These are phyloP conservation scores for Hyles euphorbiae DNA, from an alignment of 1,140 invertebrate genomes.

Conservation along the genomic window DNA sequence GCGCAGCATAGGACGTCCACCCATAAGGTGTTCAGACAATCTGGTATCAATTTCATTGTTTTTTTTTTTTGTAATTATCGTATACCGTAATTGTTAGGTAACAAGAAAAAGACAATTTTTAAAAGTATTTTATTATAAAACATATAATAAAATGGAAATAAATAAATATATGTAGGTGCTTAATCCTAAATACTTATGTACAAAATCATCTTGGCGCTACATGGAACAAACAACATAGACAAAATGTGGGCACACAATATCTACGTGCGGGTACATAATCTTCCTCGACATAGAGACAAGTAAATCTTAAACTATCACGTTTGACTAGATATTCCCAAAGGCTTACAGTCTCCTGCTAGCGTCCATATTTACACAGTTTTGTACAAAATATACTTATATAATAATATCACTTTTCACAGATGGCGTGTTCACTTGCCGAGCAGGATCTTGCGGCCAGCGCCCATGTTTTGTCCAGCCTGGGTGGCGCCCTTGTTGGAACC, in stretches of 20 bases:
- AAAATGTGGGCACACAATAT: not conserved
- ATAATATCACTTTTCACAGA: conserved; percentile 63
- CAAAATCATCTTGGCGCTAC: conserved; percentile 57
- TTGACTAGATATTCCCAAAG: conserved; percentile 46
- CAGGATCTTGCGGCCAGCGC: conserved; percentile 92
- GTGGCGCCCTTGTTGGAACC: conserved; percentile 97
- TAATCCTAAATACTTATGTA: conserved; percentile 54
- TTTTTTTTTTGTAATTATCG: no score
- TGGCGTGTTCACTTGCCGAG: conserved; percentile 84
- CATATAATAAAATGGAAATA: conserved; percentile 66
- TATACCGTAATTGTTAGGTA: not conserved
- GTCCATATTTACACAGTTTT: conserved; percentile 50
- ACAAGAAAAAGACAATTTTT: conserved; percentile 19
- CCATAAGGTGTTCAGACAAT: no score
- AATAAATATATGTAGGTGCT: conserved; percentile 46
- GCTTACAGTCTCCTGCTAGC: conserved; percentile 52
- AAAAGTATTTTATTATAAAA: conserved; percentile 60
- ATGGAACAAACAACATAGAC: conserved; percentile 38
- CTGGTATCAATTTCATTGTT: no score
- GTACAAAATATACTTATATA: conserved; percentile 61
- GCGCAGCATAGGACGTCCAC: no score
- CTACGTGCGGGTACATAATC: not conserved
- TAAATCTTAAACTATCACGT: conserved; percentile 27
- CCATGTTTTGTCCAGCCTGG: conserved; percentile 94
- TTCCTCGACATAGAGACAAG: conserved; percentile 6